Percentiles rank a stretch among this genome's conserved stretches.
Evolutionary conservation across 2,113 vertebrate genomes (phyloP).

Genomic region (Burhinus bistriatus): DNA sequence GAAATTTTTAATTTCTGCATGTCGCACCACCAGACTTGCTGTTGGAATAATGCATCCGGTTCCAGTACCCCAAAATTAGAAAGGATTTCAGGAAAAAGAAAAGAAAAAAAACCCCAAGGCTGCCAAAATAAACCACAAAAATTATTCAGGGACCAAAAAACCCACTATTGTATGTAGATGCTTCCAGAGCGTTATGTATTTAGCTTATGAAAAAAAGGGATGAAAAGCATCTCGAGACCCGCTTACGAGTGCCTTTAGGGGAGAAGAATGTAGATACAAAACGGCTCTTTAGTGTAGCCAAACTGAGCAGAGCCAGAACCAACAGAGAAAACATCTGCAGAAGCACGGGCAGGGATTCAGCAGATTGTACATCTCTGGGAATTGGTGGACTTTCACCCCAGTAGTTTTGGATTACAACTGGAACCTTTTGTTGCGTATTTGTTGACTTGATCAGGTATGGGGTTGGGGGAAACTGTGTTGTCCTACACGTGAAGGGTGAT

Average conservation of each 20-base stretch:
- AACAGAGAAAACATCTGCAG: not conserved
- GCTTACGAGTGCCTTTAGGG: not conserved
- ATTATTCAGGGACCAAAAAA: not conserved
- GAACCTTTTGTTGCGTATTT: not conserved
- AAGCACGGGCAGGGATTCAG: not conserved
- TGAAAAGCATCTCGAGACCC: not conserved
- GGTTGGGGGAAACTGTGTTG: not conserved
- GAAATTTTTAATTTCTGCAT: not conserved
- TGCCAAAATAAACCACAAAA: not conserved
- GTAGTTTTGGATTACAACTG: not conserved
- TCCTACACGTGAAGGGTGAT: not conserved
- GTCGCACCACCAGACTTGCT: not conserved
- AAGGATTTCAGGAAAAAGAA: not conserved
- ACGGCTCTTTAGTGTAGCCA: not conserved
- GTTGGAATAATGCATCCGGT: not conserved
- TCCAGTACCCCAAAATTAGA: not conserved
- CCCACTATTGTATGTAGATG: not conserved
- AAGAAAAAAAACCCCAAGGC: no score
- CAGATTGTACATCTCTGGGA: rapidly evolving
- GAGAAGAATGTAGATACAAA: not conserved
- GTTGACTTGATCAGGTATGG: not conserved
- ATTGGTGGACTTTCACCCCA: not conserved
- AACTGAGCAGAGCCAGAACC: not conserved
- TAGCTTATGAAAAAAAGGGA: not conserved
- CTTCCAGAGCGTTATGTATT: not conserved